These are phyloP conservation scores for Lamprologus callipterus DNA, from an alignment of 2,113 vertebrate genomes.

Conservation along the genomic window DNA sequence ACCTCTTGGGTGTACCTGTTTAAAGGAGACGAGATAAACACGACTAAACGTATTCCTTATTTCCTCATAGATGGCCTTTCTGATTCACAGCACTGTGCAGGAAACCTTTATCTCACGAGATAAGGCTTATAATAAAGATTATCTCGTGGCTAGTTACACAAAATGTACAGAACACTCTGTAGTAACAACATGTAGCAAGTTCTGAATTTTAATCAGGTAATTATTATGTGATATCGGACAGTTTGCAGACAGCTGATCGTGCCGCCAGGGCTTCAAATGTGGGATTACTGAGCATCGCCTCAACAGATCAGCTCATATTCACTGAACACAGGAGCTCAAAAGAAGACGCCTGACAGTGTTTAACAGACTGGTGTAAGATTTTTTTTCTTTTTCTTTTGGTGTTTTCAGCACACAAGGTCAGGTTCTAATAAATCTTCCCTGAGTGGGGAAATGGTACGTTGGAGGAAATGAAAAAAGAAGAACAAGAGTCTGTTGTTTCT, in stretches of 20 bases:
- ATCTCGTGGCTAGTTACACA: background rate
- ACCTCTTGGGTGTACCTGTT: slow-evolving; percentile 63
- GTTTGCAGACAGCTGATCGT: slow-evolving; percentile 13
- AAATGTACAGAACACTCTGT: background rate
- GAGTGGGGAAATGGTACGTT: slow-evolving; percentile 18
- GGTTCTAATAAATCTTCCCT: slow-evolving; percentile 5
- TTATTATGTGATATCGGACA: background rate
- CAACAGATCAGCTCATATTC: background rate
- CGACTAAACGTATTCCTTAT: slow-evolving; percentile 41
- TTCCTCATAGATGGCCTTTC: slow-evolving; percentile 62
- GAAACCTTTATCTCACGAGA: slow-evolving; percentile 15
- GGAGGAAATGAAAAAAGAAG: slow-evolving; percentile 3
- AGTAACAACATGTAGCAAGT: slow-evolving; percentile 11
- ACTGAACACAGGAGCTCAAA: background rate
- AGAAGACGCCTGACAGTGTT: background rate
- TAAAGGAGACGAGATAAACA: slow-evolving; percentile 40
- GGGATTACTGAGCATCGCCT: background rate
- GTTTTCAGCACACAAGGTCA: slow-evolving; percentile 13
- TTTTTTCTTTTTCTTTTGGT: background rate
- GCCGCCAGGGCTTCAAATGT: background rate
- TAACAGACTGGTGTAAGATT: background rate
- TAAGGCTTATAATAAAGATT: background rate
- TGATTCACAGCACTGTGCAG: slow-evolving; percentile 65
- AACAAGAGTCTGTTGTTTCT: slow-evolving; percentile 1
- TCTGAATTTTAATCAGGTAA: background rate